Conservation (phyloP, 2,797 vertebrate genomes). For the Selene dorsalis region DNA sequence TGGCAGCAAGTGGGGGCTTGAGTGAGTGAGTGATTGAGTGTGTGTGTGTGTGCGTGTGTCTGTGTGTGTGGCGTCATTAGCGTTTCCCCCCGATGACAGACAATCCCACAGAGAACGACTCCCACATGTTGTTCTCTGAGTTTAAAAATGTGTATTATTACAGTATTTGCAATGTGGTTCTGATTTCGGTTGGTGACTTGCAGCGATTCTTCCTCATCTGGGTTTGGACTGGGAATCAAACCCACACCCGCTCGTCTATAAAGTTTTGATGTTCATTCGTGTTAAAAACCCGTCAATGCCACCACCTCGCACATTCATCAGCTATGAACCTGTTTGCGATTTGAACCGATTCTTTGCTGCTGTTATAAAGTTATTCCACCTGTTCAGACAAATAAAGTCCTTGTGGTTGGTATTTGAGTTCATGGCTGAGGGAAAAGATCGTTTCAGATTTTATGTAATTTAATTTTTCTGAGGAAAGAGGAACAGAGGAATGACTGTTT, state of each 20-base stretch:
- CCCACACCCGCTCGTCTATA: neutral
- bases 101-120: neutral
- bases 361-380: neutral
- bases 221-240: neutral
- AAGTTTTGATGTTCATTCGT: too few relatives aligned
- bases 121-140: neutral
- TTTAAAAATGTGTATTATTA: neutral
- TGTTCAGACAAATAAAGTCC: too few relatives aligned
- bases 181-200: neutral
- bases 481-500: too few relatives aligned
- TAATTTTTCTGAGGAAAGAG: neutral
- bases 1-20: neutral
- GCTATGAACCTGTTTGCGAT: slow-evolving; percentile 27
- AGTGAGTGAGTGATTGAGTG: too few relatives aligned
- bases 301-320: slow-evolving; percentile 4
- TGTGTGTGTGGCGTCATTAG: neutral
- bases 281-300: neutral
- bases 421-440: too few relatives aligned
- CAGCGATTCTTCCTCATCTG: neutral
- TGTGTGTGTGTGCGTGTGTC: too few relatives aligned
- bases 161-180: neutral
- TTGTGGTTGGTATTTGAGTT: too few relatives aligned
- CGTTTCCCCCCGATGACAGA: neutral
- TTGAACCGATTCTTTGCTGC: slow-evolving; percentile 18
- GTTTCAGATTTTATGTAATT: too few relatives aligned